Evolutionary conservation across 2,113 vertebrate genomes (phyloP).

Genomic region (Microcebus murinus): DNA sequence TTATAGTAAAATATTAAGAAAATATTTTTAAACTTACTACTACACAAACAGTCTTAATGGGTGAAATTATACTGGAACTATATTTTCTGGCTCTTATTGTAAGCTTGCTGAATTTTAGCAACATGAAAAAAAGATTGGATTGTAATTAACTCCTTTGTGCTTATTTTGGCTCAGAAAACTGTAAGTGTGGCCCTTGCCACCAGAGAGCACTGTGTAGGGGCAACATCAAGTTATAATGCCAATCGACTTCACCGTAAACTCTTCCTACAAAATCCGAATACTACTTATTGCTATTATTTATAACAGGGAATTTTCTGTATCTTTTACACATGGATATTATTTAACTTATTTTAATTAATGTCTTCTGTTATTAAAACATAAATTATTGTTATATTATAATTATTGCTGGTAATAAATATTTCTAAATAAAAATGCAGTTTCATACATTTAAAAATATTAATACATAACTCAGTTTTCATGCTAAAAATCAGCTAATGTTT

Average conservation of each 20-base stretch:
- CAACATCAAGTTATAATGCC: neutral
- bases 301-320: neutral
- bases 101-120: neutral
- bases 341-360: neutral
- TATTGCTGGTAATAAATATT: neutral
- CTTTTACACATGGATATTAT: neutral
- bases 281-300: neutral
- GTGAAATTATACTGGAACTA: neutral
- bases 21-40: neutral
- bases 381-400: neutral
- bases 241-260: neutral
- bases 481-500: neutral
- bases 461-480: neutral
- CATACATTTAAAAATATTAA: neutral
- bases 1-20: neutral
- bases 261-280: neutral
- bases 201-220: neutral
- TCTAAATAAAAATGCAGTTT: neutral
- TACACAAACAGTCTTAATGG: neutral
- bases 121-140: neutral
- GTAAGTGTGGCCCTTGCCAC: neutral
- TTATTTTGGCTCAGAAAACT: neutral
- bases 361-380: neutral
- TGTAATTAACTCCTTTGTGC: neutral
- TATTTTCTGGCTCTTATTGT: neutral